Evolutionary conservation across 2,113 vertebrate genomes (phyloP).

Genomic region (Syngnathus floridae): DNA sequence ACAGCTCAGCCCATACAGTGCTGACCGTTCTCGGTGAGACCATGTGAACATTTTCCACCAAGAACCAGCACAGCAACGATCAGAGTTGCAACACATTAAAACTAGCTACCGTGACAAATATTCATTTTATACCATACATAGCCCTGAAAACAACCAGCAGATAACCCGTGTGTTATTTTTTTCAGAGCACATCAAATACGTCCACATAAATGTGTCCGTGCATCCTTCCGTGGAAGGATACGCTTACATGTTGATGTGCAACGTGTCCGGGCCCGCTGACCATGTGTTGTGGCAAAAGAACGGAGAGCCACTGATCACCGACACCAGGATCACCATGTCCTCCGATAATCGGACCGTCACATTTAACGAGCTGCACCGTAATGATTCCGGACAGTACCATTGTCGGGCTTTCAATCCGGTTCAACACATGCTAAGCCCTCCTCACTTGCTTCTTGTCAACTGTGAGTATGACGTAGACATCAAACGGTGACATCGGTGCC

Average conservation of each 20-base stretch:
- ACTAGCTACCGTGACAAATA: neutral
- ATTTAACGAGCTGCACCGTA: constrained; percentile 26
- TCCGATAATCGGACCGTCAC: constrained; percentile 35
- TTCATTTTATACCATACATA: neutral
- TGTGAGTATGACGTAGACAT: constrained; percentile 56
- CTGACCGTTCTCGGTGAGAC: constrained; percentile 43
- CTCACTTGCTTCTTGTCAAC: constrained; percentile 46
- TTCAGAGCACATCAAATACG: constrained; percentile 31
- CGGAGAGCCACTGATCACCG: neutral
- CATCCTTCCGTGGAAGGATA: constrained; percentile 19
- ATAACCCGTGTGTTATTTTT: constrained; percentile 3
- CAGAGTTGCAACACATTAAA: neutral
- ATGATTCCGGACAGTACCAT: constrained; percentile 39
- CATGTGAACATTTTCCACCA: neutral
- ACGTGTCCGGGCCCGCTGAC: constrained; percentile 26
- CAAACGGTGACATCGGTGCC: neutral
- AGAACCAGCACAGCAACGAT: neutral
- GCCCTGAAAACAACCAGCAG: neutral
- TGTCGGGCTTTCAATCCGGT: constrained; percentile 41
- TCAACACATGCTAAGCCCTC: constrained; percentile 36
- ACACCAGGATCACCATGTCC: constrained; percentile 18
- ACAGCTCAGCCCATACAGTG: constrained; percentile 17
- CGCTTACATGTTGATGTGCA: constrained; percentile 34
- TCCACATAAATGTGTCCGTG: constrained; percentile 4
- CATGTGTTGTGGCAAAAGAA: constrained; percentile 48